Percentiles rank a stretch among this genome's conserved stretches.
These are phyloP conservation scores for Rousettus madagascariensis DNA, from an alignment of 2,797 vertebrate species.

Conservation along the genomic window DNA sequence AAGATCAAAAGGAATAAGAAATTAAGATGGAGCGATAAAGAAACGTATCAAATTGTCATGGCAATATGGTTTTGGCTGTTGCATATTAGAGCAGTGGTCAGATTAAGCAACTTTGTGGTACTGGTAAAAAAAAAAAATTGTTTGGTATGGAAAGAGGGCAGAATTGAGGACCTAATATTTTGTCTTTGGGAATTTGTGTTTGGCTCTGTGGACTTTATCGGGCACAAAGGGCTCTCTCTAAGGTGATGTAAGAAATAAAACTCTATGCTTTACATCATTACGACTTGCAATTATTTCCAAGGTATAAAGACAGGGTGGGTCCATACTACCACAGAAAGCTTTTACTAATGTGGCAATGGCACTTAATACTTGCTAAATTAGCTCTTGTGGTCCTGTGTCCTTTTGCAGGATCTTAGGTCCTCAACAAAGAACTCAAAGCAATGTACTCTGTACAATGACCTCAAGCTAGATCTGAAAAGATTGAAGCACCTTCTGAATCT, in stretches of 20 bases:
- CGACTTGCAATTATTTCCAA: not conserved
- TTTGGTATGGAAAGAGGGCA: not conserved
- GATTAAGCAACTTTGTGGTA: too few relatives aligned
- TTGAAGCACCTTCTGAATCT: too few relatives aligned
- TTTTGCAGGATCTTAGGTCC: not conserved
- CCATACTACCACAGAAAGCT: not conserved
- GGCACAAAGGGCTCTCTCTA: not conserved
- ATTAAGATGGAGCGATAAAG: not conserved
- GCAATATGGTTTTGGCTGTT: not conserved
- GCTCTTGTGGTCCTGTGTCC: not conserved
- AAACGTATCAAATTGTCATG: too few relatives aligned
- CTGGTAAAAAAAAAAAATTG: not conserved
- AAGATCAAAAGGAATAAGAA: not conserved
- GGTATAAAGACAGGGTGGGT: not conserved
- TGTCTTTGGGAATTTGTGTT: not conserved
- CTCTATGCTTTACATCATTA: not conserved
- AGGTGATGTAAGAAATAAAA: not conserved
- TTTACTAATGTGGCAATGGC: not conserved
- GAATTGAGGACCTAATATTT: not conserved
- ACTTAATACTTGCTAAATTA: not conserved
- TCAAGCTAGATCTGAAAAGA: not conserved
- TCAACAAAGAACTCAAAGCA: not conserved
- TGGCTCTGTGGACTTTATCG: too few relatives aligned
- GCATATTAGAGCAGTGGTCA: not conserved
- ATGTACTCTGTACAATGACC: not conserved